Base-by-base conservation (phyloP, 1,140 invertebrate genomes). In the Listronotus bonariensis region DNA sequence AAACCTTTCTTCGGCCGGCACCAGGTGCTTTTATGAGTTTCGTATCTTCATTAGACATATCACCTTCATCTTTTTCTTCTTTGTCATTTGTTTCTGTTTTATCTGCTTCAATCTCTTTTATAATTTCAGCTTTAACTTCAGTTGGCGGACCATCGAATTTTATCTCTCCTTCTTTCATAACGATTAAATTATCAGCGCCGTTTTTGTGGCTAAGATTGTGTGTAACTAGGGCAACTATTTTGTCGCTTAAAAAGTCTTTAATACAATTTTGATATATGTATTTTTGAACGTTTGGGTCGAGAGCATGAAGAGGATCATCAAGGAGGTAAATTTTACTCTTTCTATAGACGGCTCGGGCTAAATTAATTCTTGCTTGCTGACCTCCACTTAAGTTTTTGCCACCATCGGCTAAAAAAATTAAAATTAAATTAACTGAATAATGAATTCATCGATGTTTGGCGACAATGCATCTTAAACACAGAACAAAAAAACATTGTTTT, bases 351-450 rank as follows among this genome's bases (percentile, higher is more conserved):
- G 92, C 87, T 57, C 93, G 85, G 0, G 93, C 93, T 38, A 96
- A 79, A 74, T 92, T 95, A 6, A 98, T 90, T 72, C 95, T 85
- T 0, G 95, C 93, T 71, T 92, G 89, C 79, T 98, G 96, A 45
- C 96, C 92, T 26, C 92, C 92, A 70, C 89, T 92, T 4, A 93
- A 77, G 26, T 87, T 87, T 12, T 87, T 83, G 48, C 93, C 93
- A 77, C 88, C 83, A 72, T 96, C 93, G 38, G 91, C 92, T 6
- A 95, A 41, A 64, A 40, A 31, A 14, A 55, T 20, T n/a, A 18
- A 54, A 48, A 18, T 48, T 18, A 48, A 14, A 26, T 3, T 26
- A 26, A 26, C 1, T 5, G 5, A 26, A 3, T 3, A 26, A 26
- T 3, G 20, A 26, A 26, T 5, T 26, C 2, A 26, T 26, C 20